A percentile compares a stretch with the other conserved stretches of the same genome.
phyloP scores from a whole-genome alignment of 2,113 vertebrate species.

The Python bivittatus region DNA sequence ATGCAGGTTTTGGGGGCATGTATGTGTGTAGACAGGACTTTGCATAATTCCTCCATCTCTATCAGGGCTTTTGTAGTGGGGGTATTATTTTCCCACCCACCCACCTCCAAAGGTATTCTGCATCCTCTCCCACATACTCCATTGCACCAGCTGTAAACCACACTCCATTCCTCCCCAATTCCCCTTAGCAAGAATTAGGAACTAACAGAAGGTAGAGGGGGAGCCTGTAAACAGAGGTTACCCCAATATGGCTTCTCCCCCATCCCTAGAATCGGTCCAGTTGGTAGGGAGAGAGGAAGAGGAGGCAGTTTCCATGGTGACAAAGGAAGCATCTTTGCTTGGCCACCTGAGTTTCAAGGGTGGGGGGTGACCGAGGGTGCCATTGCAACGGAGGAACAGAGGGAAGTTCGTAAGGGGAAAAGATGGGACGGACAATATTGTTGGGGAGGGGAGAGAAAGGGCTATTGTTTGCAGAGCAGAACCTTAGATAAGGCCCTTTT shows the following conservation, averaged over 20 bases:
- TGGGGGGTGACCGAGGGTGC: neutral
- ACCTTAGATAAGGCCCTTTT: no score
- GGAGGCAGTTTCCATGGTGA: constrained; percentile 9
- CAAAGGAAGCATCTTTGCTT: neutral
- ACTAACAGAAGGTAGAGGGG: neutral
- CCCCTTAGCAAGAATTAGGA: neutral
- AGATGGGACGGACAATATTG: neutral
- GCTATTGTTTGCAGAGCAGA: neutral
- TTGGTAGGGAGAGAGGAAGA: neutral
- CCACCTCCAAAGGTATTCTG: neutral
- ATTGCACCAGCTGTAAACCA: neutral
- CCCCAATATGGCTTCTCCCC: no score
- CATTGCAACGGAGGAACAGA: neutral
- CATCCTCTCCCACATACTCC: neutral
- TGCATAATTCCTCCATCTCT: no score
- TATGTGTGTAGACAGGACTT: neutral
- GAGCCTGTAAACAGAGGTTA: no score
- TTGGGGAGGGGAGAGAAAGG: no score
- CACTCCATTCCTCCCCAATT: constrained; percentile 19
- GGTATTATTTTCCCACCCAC: neutral
- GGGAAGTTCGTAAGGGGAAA: constrained; percentile 2
- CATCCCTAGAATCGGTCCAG: no score
- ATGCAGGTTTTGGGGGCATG: no score
- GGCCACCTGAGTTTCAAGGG: neutral
- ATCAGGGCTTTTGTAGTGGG: neutral